Base-by-base conservation (phyloP, 2,888 invertebrate species). In the Barypeithes pellucidus region DNA sequence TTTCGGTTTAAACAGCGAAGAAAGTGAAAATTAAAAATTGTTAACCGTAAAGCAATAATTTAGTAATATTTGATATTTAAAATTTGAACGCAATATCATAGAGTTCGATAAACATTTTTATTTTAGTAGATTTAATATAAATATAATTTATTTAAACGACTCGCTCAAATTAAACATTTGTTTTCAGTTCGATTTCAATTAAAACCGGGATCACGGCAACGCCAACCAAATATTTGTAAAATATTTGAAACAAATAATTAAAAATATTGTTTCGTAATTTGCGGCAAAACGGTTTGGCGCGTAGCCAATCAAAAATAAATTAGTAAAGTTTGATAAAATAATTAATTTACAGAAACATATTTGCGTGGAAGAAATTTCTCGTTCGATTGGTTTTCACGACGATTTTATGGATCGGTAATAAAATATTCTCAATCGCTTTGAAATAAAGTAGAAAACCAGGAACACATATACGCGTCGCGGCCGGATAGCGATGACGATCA, bases 181-280 rank as follows among this genome's bases (percentile, higher is more conserved):
- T 43, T 43, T 43, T 43, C n/a, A n/a, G 43, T 39, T 11, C n/a
- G 14, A 43, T 43, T 43, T 43, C n/a, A 43, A 43, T 43, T 43
- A 43, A 43, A 43, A 14, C 7, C 2, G 3, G 12, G 14, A 12
- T 12, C 4, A 12, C 14, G 43, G 5, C 12, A 11, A 39, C 12
- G n/a, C n/a, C 43, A 43, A 43, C n/a, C 14, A 3, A 43, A 43
- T 43, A 43, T 43, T n/a, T 14, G 43, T 43, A 14, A 43, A 43
- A 14, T 43, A 43, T 43, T 43, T n/a, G 8, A 43, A 43, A 43
- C 7, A 12, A 43, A 43, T 43, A 14, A 43, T 14, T 43, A 43
- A 43, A 43, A 43, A 43, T 14, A 12, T 12, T 12, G 9, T 43
- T 43, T 43, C 14, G 14, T 12, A 12, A 43, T 14, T 12, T 43